Conservation (phyloP, 2,113 vertebrate species). For the Chascanopsetta lugubris region DNA sequence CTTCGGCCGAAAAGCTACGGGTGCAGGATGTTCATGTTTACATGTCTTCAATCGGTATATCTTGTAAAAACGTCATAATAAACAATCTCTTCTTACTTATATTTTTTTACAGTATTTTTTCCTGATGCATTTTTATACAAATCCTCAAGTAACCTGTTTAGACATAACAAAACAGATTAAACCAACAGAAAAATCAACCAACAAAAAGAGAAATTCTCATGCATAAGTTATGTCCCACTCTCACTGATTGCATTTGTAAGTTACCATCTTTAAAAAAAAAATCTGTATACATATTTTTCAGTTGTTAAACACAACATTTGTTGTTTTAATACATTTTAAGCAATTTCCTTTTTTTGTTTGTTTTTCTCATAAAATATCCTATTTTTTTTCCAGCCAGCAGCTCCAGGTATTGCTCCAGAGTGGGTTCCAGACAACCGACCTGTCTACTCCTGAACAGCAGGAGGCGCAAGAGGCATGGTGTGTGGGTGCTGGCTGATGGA, state of each 20-base stretch:
- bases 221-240: constrained; percentile 79
- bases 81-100: constrained; percentile 61
- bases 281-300: constrained; percentile 57
- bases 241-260: constrained; percentile 76
- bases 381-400: constrained; percentile 62
- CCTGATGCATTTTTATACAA: constrained; percentile 70
- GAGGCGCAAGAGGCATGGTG: constrained; percentile 60
- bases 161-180: constrained; percentile 75
- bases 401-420: constrained; percentile 69
- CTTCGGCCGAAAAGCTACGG: constrained; percentile 58
- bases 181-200: constrained; percentile 67
- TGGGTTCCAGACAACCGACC: constrained; percentile 50
- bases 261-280: constrained; percentile 58
- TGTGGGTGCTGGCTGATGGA: constrained; percentile 61
- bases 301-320: constrained; percentile 56
- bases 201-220: constrained; percentile 73
- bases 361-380: constrained; percentile 45
- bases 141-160: constrained; percentile 73
- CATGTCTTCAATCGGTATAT: constrained; percentile 61
- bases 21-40: constrained; percentile 61
- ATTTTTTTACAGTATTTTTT: constrained; percentile 37
- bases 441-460: constrained; percentile 72
- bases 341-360: constrained; percentile 54
- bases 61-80: constrained; percentile 80
- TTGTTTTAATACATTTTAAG: constrained; percentile 67